phyloP scores from a whole-genome alignment of 2,888 invertebrate species.

The Eristalis tenax region DNA sequence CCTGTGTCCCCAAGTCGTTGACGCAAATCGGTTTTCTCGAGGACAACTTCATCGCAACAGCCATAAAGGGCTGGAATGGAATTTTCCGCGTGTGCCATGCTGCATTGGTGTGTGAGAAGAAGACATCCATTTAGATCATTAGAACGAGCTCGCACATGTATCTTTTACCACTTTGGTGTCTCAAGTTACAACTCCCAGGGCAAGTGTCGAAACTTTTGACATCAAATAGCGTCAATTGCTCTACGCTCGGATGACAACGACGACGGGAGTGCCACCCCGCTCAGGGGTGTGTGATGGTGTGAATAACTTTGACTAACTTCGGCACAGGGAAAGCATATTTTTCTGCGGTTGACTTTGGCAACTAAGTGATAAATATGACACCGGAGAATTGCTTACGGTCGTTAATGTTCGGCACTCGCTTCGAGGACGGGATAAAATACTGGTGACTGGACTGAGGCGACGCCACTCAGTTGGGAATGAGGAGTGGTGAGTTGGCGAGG shows the following conservation, averaged over 20 bases:
- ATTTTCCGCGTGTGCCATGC: not conserved
- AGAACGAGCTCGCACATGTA: not conserved
- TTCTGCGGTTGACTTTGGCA: conserved; percentile 29
- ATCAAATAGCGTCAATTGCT: conserved; percentile 25
- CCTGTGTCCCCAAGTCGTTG: not conserved
- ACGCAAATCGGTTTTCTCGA: not conserved
- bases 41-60: not conserved
- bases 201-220: conserved; percentile 28
- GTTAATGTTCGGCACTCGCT: not conserved
- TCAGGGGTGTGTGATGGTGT: not conserved
- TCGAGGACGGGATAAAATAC: not conserved
- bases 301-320: conserved; percentile 24
- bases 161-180: conserved; percentile 14
- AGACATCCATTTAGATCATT: conserved; percentile 27
- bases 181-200: conserved; percentile 18
- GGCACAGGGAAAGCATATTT: conserved; percentile 19
- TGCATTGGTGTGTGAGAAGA: not conserved
- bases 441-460: not conserved
- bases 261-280: not conserved
- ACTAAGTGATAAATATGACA: conserved; percentile 37
- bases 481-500: not conserved
- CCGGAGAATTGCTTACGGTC: conserved; percentile 26
- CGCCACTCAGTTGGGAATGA: not conserved
- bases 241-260: not conserved
- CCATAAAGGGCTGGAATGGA: conserved; percentile 21